Conservation (phyloP, 2,113 vertebrate species). For the Macroglossus sobrinus region DNA sequence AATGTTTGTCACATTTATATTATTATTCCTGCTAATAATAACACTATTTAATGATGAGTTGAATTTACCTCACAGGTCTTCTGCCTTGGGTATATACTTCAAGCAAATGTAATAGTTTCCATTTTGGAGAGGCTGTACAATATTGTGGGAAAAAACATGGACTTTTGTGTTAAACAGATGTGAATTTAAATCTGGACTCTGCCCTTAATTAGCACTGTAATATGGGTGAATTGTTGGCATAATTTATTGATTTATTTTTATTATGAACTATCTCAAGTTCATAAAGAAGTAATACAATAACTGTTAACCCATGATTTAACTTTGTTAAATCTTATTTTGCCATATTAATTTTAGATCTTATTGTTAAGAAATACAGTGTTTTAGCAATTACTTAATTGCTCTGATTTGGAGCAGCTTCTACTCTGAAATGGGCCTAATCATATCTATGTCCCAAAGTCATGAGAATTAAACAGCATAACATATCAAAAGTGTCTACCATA, state of each 20-base stretch:
- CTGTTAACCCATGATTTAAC: neutral
- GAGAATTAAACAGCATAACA: neutral
- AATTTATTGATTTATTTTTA: neutral
- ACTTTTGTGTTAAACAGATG: slow-evolving; percentile 6
- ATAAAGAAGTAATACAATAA: neutral
- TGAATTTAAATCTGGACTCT: neutral
- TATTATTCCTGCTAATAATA: neutral
- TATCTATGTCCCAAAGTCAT: neutral
- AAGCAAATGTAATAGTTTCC: neutral
- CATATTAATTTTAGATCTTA: neutral
- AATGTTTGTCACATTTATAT: neutral
- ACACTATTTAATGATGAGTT: neutral
- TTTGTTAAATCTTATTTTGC: neutral
- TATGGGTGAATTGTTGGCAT: neutral
- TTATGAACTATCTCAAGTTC: neutral
- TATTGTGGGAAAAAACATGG: neutral
- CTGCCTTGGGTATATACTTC: neutral
- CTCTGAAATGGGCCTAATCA: neutral
- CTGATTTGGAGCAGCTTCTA: neutral
- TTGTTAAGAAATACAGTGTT: neutral
- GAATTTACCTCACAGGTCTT: neutral
- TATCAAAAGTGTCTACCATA: neutral
- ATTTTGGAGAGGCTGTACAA: neutral
- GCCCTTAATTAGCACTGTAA: neutral
- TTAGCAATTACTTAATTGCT: neutral